Conservation (phyloP, 2,888 invertebrate genomes). For the Clitarchus hookeri region DNA sequence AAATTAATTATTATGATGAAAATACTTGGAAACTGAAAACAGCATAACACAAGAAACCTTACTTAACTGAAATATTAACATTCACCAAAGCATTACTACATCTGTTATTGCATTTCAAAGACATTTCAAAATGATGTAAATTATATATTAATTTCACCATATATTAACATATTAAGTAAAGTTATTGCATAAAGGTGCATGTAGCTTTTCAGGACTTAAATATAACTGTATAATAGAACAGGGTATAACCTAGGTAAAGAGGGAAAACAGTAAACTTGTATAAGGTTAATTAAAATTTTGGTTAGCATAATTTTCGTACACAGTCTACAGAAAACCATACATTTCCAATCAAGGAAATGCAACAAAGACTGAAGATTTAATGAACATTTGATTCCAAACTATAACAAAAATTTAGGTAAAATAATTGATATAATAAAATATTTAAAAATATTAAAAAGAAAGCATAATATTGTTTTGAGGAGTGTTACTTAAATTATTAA, state of each 20-base stretch:
- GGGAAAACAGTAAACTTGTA: neutral
- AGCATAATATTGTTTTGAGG: neutral
- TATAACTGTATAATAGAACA: neutral
- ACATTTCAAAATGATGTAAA: neutral
- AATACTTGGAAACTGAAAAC: neutral
- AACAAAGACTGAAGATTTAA: neutral
- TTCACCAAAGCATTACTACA: neutral
- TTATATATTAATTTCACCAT: neutral
- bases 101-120: neutral
- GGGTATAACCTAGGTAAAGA: neutral
- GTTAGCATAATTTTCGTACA: neutral
- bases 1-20: neutral
- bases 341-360: neutral
- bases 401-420: neutral
- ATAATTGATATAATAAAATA: neutral
- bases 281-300: neutral
- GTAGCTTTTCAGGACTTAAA: neutral
- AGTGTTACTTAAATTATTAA: neutral
- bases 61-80: neutral
- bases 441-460: neutral
- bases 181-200: neutral
- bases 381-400: neutral
- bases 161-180: neutral
- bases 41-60: neutral
- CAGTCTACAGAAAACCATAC: neutral